Base-by-base conservation (phyloP, 1,140 invertebrate species). In the Drepana arcuata region DNA sequence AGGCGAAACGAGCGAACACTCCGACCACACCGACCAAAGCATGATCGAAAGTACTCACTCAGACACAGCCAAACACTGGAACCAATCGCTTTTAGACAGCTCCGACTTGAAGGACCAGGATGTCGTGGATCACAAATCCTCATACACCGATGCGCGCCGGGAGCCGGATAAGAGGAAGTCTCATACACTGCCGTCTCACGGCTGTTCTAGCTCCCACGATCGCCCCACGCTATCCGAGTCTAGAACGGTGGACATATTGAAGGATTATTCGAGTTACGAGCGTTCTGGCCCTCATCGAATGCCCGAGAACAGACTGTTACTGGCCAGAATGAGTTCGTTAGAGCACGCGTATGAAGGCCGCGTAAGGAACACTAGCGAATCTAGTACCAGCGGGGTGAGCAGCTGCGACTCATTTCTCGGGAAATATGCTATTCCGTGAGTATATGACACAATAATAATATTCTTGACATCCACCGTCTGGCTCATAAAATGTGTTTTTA, bases 361-460 rank as follows among this genome's bases (percentile, higher is more conserved):
- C 16, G 71, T 77, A n/a, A 70, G 83, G 34, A 81, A 84, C 27
- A 84, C 89, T 41, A 92, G 91, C 9, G 92, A 93, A 60, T 92
- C 90, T 0, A 92, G 90, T 41, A 91, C 89, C 1, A 93, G 91
- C 49, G 92, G 92, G 14, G 88, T 93, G 4, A 91, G 91, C 77
- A 92, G 91, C 25, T 91, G 88, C 59, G 91, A 93, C 67, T 93
- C 91, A 0, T 86, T 89, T 14, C 80, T 85, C 7, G 84, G 86
- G 27, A 80, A 85, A 74, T 82, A 84, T 57, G 67, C 74, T 32
- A 65, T 84, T 56, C 80, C 84, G 84, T 86, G 64, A 82, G 84
- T 84, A 34, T 37, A 34, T 9, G 9, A 21, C 18, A 9, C 4
- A 4, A 21, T 9, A 9, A 21, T 9, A 9, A 9, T 5, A 9